These are phyloP conservation scores for Premnoplex brunnescens DNA, from an alignment of 2,797 vertebrate genomes.

Conservation along the genomic window DNA sequence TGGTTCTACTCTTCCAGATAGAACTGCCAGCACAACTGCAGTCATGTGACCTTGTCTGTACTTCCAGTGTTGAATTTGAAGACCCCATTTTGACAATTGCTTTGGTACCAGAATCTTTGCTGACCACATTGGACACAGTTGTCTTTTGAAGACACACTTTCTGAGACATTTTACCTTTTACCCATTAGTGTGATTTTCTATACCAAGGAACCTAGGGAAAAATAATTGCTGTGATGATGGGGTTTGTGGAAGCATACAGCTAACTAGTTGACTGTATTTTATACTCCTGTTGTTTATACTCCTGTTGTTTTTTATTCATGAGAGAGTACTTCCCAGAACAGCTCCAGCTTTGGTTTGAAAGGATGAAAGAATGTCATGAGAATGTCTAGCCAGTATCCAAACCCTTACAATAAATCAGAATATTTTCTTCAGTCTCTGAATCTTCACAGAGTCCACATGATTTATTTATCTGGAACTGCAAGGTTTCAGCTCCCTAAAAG, in stretches of 20 bases:
- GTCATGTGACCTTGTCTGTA: fast-evolving
- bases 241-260: neutral
- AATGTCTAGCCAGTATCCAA: neutral
- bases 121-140: neutral
- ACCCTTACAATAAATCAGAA: constrained; percentile 10
- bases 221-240: neutral
- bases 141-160: neutral
- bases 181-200: neutral
- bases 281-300: neutral
- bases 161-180: neutral
- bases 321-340: neutral
- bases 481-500: constrained; percentile 36
- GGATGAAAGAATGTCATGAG: constrained; percentile 1
- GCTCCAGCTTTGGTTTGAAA: constrained; percentile 16
- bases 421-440: neutral
- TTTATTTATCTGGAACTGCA: constrained; percentile 54
- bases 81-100: fast-evolving
- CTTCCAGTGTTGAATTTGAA: neutral
- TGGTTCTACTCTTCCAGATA: neutral
- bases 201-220: neutral
- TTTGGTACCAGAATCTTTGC: neutral
- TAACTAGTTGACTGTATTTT: neutral
- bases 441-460: neutral
- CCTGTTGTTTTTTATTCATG: neutral
- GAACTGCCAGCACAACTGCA: neutral